These are phyloP conservation scores for Biston stratarius DNA, from an alignment of 2,888 invertebrate genomes.

Conservation along the genomic window DNA sequence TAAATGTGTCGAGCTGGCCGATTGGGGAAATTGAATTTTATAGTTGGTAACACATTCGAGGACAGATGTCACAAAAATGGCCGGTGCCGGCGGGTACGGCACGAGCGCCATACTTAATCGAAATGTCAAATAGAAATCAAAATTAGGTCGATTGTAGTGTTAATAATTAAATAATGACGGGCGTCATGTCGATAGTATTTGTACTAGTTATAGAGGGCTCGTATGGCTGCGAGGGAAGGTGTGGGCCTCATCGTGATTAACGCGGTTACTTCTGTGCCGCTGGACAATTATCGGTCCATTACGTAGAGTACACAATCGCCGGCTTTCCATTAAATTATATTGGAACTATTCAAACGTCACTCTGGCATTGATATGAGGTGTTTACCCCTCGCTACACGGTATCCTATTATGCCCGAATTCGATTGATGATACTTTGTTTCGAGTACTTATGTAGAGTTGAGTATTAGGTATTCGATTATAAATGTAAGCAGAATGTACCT, in stretches of 20 bases:
- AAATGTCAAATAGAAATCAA: slow-evolving; percentile 86
- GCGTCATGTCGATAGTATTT: slow-evolving; percentile 64
- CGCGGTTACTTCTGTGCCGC: slow-evolving; percentile 83
- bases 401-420: slow-evolving; percentile 23
- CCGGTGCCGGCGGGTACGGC: slow-evolving; percentile 73
- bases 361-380: slow-evolving; percentile 57
- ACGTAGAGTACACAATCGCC: slow-evolving; percentile 75
- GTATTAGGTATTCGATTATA: background rate
- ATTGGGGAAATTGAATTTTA: slow-evolving; percentile 87
- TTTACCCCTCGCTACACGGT: slow-evolving; percentile 35
- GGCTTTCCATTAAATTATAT: slow-evolving; percentile 76
- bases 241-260: slow-evolving; percentile 81
- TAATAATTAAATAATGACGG: slow-evolving; percentile 84
- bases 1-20: slow-evolving; percentile 84
- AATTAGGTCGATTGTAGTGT: slow-evolving; percentile 86
- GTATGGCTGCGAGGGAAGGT: slow-evolving; percentile 67
- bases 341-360: slow-evolving; percentile 65
- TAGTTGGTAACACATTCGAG: slow-evolving; percentile 84
- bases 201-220: slow-evolving; percentile 62
- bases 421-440: slow-evolving; percentile 23
- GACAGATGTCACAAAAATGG: slow-evolving; percentile 86
- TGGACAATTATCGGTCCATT: slow-evolving; percentile 85
- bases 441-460: background rate
- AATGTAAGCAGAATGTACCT: slow-evolving; percentile 1
- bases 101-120: slow-evolving; percentile 68